Conservation (phyloP, 1,140 invertebrate genomes). For the Gonioctena quinquepunctata region DNA sequence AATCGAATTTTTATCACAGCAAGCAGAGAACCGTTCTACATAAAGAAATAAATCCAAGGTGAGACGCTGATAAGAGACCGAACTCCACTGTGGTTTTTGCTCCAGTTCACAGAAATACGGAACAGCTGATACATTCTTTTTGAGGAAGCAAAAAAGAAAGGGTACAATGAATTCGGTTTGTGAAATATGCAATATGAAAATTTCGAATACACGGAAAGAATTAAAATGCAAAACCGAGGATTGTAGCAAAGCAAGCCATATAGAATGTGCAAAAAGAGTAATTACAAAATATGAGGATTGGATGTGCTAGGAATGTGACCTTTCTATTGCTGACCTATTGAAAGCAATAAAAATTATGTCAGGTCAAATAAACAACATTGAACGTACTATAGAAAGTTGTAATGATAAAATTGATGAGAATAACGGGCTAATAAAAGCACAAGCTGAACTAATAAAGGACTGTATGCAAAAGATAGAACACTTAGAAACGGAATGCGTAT, state of each 20-base stretch:
- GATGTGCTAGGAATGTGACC: constrained; percentile 1
- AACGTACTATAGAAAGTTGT: not conserved
- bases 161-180: constrained; percentile 4
- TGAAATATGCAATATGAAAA: constrained; percentile 11
- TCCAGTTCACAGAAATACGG: not conserved
- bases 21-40: no score
- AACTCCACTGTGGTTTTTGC: constrained; percentile 1
- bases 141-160: not conserved
- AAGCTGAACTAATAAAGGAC: not conserved
- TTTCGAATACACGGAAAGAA: not conserved
- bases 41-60: not conserved
- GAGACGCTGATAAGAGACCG: not conserved
- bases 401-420: no score
- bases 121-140: not conserved
- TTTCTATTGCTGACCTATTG: no score
- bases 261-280: not conserved
- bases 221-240: not conserved
- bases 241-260: constrained; percentile 6
- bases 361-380: constrained; percentile 1
- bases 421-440: no score
- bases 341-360: no score
- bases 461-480: constrained; percentile 7
- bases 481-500: constrained; percentile 1
- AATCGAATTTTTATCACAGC: no score
- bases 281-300: not conserved